Percentiles rank a stretch among this genome's conserved stretches.
Conservation (phyloP, 1,140 invertebrate genomes). For the Meloidogyne chitwoodi region DNA sequence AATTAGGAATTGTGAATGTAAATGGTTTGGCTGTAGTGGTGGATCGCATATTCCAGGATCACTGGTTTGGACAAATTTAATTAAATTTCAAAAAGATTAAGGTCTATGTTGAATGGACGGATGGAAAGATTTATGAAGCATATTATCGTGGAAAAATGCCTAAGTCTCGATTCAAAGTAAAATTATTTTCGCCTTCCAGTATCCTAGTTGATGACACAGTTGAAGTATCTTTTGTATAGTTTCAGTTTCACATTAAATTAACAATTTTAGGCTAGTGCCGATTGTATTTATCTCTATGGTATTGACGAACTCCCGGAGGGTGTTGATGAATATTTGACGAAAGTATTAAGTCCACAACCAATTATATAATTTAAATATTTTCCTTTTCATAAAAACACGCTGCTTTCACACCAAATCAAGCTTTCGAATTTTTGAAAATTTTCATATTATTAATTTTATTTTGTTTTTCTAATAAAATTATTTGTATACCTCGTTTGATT, state of each 20-base stretch:
- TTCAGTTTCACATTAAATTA: neutral
- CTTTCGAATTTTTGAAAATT: slow-evolving; percentile 3
- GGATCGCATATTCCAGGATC: slow-evolving; percentile 30
- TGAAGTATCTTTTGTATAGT: neutral
- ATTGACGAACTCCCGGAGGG: slow-evolving; percentile 21
- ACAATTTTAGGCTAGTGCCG: neutral
- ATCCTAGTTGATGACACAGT: neutral
- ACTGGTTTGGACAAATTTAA: slow-evolving; percentile 3
- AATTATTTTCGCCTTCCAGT: neutral
- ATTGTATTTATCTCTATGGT: neutral
- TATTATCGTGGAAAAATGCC: slow-evolving; percentile 28
- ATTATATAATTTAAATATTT: neutral
- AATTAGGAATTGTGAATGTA: slow-evolving; percentile 30
- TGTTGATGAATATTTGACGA: slow-evolving; percentile 2
- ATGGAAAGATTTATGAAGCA: slow-evolving; percentile 23
- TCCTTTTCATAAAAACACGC: neutral
- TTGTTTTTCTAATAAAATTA: neutral
- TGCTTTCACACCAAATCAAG: neutral
- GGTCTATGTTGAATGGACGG: slow-evolving; percentile 29
- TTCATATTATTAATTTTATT: neutral
- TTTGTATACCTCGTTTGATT: neutral
- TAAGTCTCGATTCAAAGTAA: slow-evolving; percentile 6
- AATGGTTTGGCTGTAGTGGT: slow-evolving; percentile 30
- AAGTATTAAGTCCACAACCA: neutral
- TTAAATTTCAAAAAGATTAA: neutral